These are phyloP conservation scores for Tachysurus fulvidraco DNA, from an alignment of 2,113 vertebrate species.

Conservation along the genomic window DNA sequence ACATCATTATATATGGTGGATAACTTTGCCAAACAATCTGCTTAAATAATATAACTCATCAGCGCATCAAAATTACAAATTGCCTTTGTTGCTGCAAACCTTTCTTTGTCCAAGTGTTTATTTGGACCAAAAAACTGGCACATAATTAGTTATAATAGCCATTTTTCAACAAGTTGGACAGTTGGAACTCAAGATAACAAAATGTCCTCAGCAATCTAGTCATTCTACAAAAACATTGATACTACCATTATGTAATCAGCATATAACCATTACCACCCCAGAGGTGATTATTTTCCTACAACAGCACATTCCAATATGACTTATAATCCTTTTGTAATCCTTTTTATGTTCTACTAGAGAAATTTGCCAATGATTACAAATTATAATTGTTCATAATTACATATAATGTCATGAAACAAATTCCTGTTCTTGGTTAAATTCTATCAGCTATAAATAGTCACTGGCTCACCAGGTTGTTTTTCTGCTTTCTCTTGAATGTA, in stretches of 20 bases:
- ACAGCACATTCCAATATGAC: background rate
- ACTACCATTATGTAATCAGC: background rate
- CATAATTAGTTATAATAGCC: background rate
- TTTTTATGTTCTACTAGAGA: background rate
- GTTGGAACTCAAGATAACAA: background rate
- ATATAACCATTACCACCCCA: background rate
- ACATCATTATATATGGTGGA: background rate
- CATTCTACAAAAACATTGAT: background rate
- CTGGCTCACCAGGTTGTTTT: background rate
- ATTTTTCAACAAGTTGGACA: background rate
- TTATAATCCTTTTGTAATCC: background rate
- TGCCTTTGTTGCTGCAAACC: background rate
- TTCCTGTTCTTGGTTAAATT: background rate
- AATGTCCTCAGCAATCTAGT: background rate
- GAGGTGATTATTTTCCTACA: background rate
- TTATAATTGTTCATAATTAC: background rate
- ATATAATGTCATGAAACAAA: background rate
- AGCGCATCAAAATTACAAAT: constrained; percentile 16
- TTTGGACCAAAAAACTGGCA: background rate
- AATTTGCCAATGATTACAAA: background rate
- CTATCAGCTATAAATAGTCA: background rate
- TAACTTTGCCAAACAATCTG: background rate
- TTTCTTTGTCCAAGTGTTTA: background rate
- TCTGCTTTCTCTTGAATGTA: background rate
- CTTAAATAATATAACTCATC: background rate